phyloP scores from a whole-genome alignment of 64 coral and sea anemone genomes.

The Montipora foliosa region DNA sequence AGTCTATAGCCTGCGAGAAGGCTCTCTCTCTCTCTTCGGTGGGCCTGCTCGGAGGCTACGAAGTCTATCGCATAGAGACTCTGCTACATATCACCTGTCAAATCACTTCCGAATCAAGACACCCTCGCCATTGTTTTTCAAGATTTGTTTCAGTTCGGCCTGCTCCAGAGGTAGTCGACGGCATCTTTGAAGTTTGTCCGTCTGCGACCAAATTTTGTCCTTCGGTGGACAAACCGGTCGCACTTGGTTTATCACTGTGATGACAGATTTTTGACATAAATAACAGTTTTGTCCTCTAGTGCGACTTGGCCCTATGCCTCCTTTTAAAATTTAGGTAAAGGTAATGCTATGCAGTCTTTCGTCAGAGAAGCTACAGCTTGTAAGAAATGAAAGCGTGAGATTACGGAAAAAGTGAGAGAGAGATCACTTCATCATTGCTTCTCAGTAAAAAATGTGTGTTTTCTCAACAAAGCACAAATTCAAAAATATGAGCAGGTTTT shows the following conservation, averaged over 20 bases:
- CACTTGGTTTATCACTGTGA: constrained; percentile 66
- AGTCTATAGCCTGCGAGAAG: too few relatives aligned
- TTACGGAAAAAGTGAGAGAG: too few relatives aligned
- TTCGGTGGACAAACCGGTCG: constrained; percentile 55
- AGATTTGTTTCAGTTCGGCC: constrained; percentile 31
- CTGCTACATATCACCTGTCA: constrained; percentile 32
- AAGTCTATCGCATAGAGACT: constrained; percentile 35
- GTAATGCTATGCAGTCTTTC: too few relatives aligned
- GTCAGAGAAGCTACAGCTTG: too few relatives aligned
- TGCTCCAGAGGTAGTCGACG: constrained; percentile 31
- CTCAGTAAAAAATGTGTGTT: too few relatives aligned
- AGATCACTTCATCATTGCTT: too few relatives aligned
- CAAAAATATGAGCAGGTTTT: too few relatives aligned
- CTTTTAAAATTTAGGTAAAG: too few relatives aligned
- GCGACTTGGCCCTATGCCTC: constrained; percentile 1
- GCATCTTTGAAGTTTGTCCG: constrained; percentile 36
- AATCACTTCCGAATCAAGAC: constrained; percentile 16
- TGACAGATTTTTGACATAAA: constrained; percentile 55
- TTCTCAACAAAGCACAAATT: too few relatives aligned
- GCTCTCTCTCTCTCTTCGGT: too few relatives aligned
- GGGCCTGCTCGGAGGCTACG: neutral
- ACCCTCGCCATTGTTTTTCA: constrained; percentile 28
- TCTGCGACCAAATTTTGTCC: constrained; percentile 34
- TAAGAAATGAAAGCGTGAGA: too few relatives aligned
- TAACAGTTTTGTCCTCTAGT: constrained; percentile 35